These are phyloP conservation scores for Caradrina clavipalpis DNA, from an alignment of 2,888 invertebrate species.

Conservation along the genomic window DNA sequence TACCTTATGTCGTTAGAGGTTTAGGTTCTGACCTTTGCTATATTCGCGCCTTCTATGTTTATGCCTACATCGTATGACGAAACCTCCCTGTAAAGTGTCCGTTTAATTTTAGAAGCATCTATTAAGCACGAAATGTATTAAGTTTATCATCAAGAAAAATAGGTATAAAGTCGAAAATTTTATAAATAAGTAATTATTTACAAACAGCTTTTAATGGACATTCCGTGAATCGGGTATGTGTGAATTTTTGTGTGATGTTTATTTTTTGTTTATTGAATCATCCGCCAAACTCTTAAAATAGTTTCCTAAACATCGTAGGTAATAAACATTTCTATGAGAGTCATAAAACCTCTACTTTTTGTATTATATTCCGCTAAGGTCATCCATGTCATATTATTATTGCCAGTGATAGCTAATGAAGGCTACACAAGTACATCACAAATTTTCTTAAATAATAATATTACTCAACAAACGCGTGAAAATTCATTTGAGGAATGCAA, in stretches of 20 bases:
- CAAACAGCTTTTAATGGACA: neutral
- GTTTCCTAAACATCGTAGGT: slow-evolving; percentile 11
- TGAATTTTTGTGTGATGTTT: slow-evolving; percentile 18
- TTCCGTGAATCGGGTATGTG: slow-evolving; percentile 4
- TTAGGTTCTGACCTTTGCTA: slow-evolving; percentile 65
- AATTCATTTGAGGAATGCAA: slow-evolving; percentile 11
- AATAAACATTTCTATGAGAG: slow-evolving; percentile 23
- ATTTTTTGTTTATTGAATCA: slow-evolving; percentile 37
- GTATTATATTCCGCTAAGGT: slow-evolving; percentile 17
- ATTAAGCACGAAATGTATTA: neutral
- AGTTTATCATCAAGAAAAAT: neutral
- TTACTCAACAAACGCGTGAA: neutral
- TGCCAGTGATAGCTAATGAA: slow-evolving; percentile 15
- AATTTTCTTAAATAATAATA: neutral
- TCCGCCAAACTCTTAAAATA: slow-evolving; percentile 30
- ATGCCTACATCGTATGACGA: slow-evolving; percentile 30
- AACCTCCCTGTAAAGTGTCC: slow-evolving; percentile 14
- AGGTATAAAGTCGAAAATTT: neutral
- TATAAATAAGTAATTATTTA: neutral
- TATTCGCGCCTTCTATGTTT: slow-evolving; percentile 38
- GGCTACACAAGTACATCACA: neutral
- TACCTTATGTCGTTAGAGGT: slow-evolving; percentile 67
- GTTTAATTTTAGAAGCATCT: slow-evolving; percentile 12
- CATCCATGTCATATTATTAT: slow-evolving; percentile 4
- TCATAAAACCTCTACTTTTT: slow-evolving; percentile 25